Evolutionary conservation across 2,888 invertebrate genomes (phyloP).

Genomic region (Dynastes maya): DNA sequence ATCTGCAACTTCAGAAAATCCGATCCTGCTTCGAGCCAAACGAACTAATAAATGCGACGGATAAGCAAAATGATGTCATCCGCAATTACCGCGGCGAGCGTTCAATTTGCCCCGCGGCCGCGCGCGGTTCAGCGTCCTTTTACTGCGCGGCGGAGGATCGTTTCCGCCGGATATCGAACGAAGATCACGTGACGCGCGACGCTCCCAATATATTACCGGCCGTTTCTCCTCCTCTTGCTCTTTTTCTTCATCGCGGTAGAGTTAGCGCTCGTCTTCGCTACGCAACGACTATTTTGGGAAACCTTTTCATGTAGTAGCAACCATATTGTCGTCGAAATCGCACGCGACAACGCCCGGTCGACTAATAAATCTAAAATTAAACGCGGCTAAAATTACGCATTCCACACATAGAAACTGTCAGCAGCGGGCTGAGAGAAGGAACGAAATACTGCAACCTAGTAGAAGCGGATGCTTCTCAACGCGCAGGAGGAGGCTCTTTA

Average conservation of each 20-base stretch:
- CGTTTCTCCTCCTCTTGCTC: not conserved
- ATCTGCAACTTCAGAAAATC: not conserved
- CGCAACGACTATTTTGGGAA: slow-evolving; percentile 29
- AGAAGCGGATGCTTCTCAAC: not conserved
- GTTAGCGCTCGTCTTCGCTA: not conserved
- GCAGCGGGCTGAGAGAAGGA: not conserved
- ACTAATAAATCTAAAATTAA: slow-evolving; percentile 49
- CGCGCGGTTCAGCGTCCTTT: slow-evolving; percentile 22
- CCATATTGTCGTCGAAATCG: slow-evolving; percentile 27
- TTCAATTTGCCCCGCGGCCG: slow-evolving; percentile 9
- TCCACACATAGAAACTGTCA: slow-evolving; percentile 16
- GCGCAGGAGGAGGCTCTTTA: not conserved
- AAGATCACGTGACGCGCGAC: slow-evolving; percentile 9
- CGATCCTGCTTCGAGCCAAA: not conserved
- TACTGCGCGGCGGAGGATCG: not conserved
- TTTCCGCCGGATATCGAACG: slow-evolving; percentile 41
- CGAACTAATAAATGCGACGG: not conserved
- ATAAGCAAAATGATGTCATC: slow-evolving; percentile 20
- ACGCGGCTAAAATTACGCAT: slow-evolving; percentile 44
- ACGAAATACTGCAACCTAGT: not conserved
- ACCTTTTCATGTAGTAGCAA: slow-evolving; percentile 9
- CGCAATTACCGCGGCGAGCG: slow-evolving; percentile 5
- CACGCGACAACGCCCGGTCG: not conserved
- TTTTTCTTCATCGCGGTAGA: not conserved
- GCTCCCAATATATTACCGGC: not conserved